Base-by-base conservation (phyloP, 2,888 invertebrate genomes). In the Cantharis rustica region DNA sequence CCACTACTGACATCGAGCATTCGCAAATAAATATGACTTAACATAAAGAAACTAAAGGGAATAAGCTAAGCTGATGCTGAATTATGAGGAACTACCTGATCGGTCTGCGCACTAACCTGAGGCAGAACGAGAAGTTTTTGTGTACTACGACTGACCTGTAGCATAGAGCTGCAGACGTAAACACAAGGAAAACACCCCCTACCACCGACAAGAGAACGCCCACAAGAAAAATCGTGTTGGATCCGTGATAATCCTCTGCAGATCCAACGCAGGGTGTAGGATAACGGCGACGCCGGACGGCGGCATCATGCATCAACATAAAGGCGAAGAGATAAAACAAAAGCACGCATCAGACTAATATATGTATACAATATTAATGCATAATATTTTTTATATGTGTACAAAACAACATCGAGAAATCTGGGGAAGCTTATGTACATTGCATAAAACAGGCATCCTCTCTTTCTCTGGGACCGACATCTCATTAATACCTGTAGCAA, bases 81-180 rank as follows among this genome's bases (percentile, higher is more conserved):
- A 84, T 76, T 86, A 86, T 86, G 87, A 86, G 86, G 86, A 85
- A 91, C 92, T 92, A 92, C 92, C 92, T 92, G 92, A 91, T 92
- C 92, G 92, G 93, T 94, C 95, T 95, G 95, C 95, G 93, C 94
- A 96, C 96, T 96, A 96, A 96, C 96, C 96, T 96, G 95, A 96
- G 95, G 94, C 96, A 96, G 94, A 96, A 95, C 95, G 95, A 96
- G 95, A 96, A 95, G 95, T 96, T 96, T 95, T 95, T 96, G 95
- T 96, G 96, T 94, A 96, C 96, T 95, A 96, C 96, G 93, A 96
- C 96, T 96, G 96, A 96, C 96, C 97, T 96, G 96, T 97, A 97
- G 95, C 97, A 97, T 93, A 97, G 95, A 93, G 97, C 97, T 95
- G 97, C 95, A 93, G 96, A 95, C 92, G 97, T 96, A 94, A 97